phyloP scores from a whole-genome alignment of 2,888 invertebrate genomes.

The Philereme transversata region DNA sequence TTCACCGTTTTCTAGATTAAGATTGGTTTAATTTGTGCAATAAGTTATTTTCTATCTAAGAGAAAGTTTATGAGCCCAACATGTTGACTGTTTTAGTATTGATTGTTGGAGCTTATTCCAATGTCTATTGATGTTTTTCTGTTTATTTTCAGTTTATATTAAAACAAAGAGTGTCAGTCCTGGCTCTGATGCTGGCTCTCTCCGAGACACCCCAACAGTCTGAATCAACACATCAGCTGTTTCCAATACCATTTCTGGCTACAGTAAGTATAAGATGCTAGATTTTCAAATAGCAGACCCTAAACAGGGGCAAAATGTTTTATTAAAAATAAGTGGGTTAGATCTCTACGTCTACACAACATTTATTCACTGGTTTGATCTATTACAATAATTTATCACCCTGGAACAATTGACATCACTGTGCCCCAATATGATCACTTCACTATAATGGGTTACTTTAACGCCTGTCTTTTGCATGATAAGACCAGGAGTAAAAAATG shows the following conservation, averaged over 20 bases:
- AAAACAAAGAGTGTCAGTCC: conserved; percentile 84
- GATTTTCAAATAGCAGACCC: too few relatives aligned
- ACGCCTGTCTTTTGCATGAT: neutral
- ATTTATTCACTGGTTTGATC: too few relatives aligned
- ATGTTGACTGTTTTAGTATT: too few relatives aligned
- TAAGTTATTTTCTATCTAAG: too few relatives aligned
- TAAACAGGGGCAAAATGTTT: too few relatives aligned
- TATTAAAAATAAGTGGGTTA: too few relatives aligned
- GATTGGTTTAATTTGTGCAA: too few relatives aligned
- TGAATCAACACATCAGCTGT: conserved; percentile 70
- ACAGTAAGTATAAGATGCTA: conserved; percentile 47
- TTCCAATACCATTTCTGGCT: conserved; percentile 67
- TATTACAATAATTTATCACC: neutral
- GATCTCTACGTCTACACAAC: too few relatives aligned
- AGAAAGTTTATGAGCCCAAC: too few relatives aligned
- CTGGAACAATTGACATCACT: neutral
- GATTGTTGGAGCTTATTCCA: too few relatives aligned
- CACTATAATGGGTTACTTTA: neutral
- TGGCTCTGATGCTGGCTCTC: conserved; percentile 77
- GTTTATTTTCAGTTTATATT: conserved; percentile 77
- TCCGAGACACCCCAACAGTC: conserved; percentile 63
- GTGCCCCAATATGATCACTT: neutral
- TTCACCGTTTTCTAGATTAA: too few relatives aligned
- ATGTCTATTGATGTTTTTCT: neutral
- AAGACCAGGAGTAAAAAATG: neutral